Conservation (phyloP, 2,797 vertebrate genomes). For the Podargus strigoides region DNA sequence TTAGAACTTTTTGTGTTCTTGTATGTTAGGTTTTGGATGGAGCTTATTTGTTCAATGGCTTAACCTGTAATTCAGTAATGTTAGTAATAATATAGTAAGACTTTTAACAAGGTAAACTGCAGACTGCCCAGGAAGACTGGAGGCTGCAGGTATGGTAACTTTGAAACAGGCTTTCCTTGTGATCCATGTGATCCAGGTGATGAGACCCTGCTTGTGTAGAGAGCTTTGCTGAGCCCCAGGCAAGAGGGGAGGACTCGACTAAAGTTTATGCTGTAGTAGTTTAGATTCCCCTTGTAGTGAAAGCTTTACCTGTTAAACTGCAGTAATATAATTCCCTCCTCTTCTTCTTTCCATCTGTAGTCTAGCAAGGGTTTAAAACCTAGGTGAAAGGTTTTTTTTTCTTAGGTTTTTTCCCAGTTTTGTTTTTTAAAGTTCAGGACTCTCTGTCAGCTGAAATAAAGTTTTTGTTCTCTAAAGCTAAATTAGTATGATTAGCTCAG, state of each 20-base stretch:
- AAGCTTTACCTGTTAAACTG: background rate
- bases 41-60: background rate
- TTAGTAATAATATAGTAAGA: background rate
- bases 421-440: background rate
- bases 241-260: background rate
- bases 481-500: background rate
- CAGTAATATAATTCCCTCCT: background rate
- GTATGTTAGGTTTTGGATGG: accelerated
- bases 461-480: background rate
- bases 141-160: background rate
- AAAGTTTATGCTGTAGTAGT: background rate
- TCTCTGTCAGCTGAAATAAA: background rate
- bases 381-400: background rate
- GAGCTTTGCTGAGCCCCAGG: background rate
- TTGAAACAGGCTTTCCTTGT: background rate
- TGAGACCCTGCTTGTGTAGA: background rate
- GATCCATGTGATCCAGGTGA: background rate
- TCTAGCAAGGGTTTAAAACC: background rate
- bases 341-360: background rate
- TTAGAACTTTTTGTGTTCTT: background rate
- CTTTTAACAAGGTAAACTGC: background rate
- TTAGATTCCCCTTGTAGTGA: background rate
- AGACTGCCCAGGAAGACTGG: background rate
- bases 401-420: background rate
- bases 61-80: background rate